Evolutionary conservation across 2,888 invertebrate species (phyloP), one percentile per base, ranked within the genome.

Genomic region (Callyntrura guangdongensis): DNA sequence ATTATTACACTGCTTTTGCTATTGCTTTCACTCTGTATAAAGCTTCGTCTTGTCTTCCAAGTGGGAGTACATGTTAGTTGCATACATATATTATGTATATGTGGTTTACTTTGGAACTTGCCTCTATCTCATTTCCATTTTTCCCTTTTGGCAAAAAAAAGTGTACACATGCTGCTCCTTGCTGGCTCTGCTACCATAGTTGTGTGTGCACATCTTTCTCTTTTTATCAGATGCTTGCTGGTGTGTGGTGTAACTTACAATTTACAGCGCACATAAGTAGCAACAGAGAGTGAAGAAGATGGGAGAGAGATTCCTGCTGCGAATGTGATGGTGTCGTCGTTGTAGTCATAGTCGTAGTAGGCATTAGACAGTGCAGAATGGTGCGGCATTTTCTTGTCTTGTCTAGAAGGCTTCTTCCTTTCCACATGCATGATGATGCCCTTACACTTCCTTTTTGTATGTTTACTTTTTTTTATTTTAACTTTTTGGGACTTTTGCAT

Each of bases 301-400:
- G 36, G 36, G 59, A 22, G 22, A 22, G 22, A 56, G 56, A 64
- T 64, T 82, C 82, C 82, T 82, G 64, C 47, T 82, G 82, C 14
- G 82, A 82, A 47, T 36, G 47, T 12, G 64, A 82, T 82, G 45
- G 79, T 81, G 45, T 82, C 17, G 64, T 64, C n/a, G 17, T 77
- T 49, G 77, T 36, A 77, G 4, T 36, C 36, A 36, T 36, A 36
- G 36, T 6, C 6, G 36, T 6, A 36, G 3, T 4, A 36, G 36
- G 36, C 36, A 36, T 6, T 36, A 36, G 77, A 59, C 79, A 79
- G 79, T 79, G 79, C 56, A 79, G 79, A 79, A 56, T 79, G 82
- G 82, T 82, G 82, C 64, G 82, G 61, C 49, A 64, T 61, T 64
- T 36, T 82, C 36, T 82, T 82, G 36, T 82, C 56, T 82, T 82